A percentile compares a stretch with the other conserved stretches of the same genome.
Evolutionary conservation across 2,888 invertebrate species (phyloP).

Genomic region (Tricholauxania praeusta): DNA sequence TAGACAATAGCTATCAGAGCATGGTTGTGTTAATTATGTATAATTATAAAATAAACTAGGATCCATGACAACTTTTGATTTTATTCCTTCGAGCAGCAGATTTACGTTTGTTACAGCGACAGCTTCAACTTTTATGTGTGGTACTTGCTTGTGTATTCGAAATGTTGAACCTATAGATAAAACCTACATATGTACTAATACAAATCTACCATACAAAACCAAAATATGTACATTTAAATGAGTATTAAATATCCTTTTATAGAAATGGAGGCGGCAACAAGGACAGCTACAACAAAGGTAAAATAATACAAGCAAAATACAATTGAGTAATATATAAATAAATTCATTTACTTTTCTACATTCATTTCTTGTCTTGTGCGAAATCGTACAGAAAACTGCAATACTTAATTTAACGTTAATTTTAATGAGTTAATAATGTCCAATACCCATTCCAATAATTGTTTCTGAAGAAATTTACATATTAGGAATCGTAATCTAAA

Average conservation of each 20-base stretch:
- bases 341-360: conserved; percentile 47
- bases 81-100: background rate
- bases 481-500: too few species aligned
- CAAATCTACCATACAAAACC: conserved; percentile 33
- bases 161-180: conserved; percentile 28
- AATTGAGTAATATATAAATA: conserved; percentile 65
- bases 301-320: conserved; percentile 69
- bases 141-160: conserved; percentile 53
- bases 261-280: conserved; percentile 92
- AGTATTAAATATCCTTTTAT: conserved; percentile 68
- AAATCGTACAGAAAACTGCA: background rate
- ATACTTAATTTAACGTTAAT: too few species aligned
- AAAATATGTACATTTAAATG: conserved; percentile 61
- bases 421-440: too few species aligned
- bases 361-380: conserved; percentile 10
- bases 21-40: conserved; percentile 11
- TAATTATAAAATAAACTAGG: too few species aligned
- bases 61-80: too few species aligned
- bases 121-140: conserved; percentile 44
- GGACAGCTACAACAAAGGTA: conserved; percentile 98
- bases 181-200: conserved; percentile 26
- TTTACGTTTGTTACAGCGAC: background rate
- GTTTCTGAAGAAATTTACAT: too few species aligned
- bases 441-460: too few species aligned
- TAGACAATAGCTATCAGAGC: background rate